Conservation (phyloP, 2,888 invertebrate species). For the Ganaspis brasiliensis region DNA sequence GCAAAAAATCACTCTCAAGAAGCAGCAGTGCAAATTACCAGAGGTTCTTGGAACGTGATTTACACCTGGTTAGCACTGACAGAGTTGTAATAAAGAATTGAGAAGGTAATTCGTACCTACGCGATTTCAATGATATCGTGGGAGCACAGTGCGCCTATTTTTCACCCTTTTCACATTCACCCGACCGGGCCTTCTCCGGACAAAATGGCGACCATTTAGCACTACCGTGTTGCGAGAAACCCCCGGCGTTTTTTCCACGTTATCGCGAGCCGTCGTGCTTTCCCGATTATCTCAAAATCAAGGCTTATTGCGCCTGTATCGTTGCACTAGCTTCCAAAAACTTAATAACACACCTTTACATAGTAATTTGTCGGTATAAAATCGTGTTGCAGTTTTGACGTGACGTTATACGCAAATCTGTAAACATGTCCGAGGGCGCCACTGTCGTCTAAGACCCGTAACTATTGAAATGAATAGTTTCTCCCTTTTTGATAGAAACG, state of each 20-base stretch:
- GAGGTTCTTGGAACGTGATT: neutral
- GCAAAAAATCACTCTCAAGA: slow-evolving; percentile 16
- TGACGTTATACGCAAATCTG: slow-evolving; percentile 78
- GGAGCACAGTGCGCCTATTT: slow-evolving; percentile 70
- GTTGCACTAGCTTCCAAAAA: slow-evolving; percentile 38
- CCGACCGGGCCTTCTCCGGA: slow-evolving; percentile 78
- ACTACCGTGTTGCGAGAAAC: slow-evolving; percentile 61
- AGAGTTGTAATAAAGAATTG: neutral
- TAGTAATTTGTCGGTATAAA: slow-evolving; percentile 77
- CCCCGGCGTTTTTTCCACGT: slow-evolving; percentile 25
- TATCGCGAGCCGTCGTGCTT: neutral
- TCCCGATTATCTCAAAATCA: neutral
- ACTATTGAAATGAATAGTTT: neutral
- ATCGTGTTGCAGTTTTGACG: slow-evolving; percentile 78
- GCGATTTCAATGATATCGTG: slow-evolving; percentile 54
- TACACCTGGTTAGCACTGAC: neutral
- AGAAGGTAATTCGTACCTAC: slow-evolving; percentile 49
- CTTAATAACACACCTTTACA: slow-evolving; percentile 77
- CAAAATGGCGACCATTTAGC: slow-evolving; percentile 80
- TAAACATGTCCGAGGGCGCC: slow-evolving; percentile 77
- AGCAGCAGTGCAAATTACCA: slow-evolving; percentile 11
- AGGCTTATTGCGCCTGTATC: slow-evolving; percentile 28
- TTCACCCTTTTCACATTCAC: slow-evolving; percentile 72
- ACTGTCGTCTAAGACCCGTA: slow-evolving; percentile 50
- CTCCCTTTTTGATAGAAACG: too few species aligned